Base-by-base conservation (phyloP, 2,113 vertebrate species). In the Chloropsis hardwickii region DNA sequence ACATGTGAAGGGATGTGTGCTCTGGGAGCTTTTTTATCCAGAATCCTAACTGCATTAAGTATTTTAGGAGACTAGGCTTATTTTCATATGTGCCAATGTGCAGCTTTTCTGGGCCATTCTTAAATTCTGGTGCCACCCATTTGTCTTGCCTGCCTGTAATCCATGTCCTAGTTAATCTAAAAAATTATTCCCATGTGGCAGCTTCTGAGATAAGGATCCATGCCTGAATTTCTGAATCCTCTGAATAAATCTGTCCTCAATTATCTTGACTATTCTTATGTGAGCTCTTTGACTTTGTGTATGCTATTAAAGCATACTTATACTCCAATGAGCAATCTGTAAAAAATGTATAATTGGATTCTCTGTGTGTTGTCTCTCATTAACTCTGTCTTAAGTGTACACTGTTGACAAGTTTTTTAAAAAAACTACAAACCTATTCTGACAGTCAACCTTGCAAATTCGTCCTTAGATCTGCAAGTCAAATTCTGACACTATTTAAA, bases 291-390 rank as follows among this genome's bases (percentile, higher is more conserved):
- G 92, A 93, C 92, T 91, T 93, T 90, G 73, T 90, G 69, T 94
- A 53, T 69, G 92, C 61, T 94, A 91, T 89, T 96, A 95, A 89
- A 93, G 35, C 50, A 82, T 28, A 90, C 82, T 95, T 94, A 92
- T 66, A 94, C 44, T 90, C 64, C 85, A 92, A 83, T 83, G 95
- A 93, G 64, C 79, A 73, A 94, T 87, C 86, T 78, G 90, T 77
- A 93, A 94, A 92, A 97, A 94, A 85, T 40, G 16, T 88, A 39
- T 96, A 96, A 93, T 94, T 96, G 76, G 86, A 88, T 95, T 90
- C 86, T 92, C 79, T 93, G 28, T 95, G 74, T 93, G 86, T 86
- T 95, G 62, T 83, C 85, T 88, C 85, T 95, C 84, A 92, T 92
- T 94, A 91, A 69, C 74, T 83, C 79, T 70, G 37, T 65, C 74